Percentiles rank a stretch among this genome's conserved stretches.
Conservation (phyloP, 2,888 invertebrate species). For the Pyrrhosoma nymphula region DNA sequence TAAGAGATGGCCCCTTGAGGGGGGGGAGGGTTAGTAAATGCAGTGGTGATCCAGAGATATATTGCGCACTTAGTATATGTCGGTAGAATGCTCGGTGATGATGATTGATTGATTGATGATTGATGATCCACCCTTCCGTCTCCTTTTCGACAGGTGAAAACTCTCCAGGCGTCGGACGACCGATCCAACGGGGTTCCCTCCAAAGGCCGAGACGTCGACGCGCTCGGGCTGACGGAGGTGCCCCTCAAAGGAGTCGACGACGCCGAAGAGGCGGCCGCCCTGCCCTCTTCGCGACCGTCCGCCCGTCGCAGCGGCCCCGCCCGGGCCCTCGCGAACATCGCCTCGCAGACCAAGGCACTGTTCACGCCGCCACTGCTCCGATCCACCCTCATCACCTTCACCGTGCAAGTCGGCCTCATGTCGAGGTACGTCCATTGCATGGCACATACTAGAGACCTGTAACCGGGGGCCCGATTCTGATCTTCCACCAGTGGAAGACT, state of each 20-base stretch:
- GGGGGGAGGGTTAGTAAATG: too few species aligned
- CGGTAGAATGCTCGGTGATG: too few species aligned
- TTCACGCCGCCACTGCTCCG: slow-evolving; percentile 87
- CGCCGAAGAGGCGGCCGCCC: background rate
- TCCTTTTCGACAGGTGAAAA: background rate
- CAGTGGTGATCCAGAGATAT: too few species aligned
- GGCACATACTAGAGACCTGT: too few species aligned
- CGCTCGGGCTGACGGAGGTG: background rate
- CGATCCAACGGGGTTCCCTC: background rate
- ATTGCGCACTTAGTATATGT: too few species aligned
- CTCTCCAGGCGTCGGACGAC: background rate
- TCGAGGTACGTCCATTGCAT: slow-evolving; percentile 81
- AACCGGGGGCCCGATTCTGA: too few species aligned
- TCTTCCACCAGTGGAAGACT: too few species aligned
- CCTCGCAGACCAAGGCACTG: slow-evolving; percentile 84
- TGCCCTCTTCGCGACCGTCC: background rate
- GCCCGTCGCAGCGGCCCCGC: background rate
- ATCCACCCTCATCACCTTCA: slow-evolving; percentile 87
- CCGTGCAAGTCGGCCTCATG: slow-evolving; percentile 91
- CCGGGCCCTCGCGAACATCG: background rate
- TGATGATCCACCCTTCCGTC: too few species aligned
- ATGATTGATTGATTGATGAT: too few species aligned
- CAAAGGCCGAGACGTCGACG: background rate
- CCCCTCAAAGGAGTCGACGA: background rate
- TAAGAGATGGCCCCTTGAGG: too few species aligned